A percentile compares a stretch with the other conserved stretches of the same genome.
Conservation (phyloP, 1,140 invertebrate genomes). For the Aphelenchoides avenae region DNA sequence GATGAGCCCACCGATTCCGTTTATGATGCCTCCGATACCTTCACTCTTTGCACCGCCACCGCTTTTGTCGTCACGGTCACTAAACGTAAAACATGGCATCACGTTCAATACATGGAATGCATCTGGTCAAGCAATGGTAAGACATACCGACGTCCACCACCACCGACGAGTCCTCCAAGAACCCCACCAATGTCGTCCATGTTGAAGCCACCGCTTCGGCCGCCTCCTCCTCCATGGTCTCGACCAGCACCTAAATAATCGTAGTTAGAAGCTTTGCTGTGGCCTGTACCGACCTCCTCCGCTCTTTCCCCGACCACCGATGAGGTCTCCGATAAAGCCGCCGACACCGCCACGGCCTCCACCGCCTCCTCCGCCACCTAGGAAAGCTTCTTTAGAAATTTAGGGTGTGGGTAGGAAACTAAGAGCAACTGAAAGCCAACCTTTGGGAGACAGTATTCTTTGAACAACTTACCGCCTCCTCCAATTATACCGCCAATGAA, state of each 20-base stretch:
- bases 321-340: slow-evolving; percentile 16
- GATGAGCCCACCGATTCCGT: slow-evolving; percentile 29
- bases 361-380: slow-evolving; percentile 31
- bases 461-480: slow-evolving; percentile 15
- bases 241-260: slow-evolving; percentile 18
- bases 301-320: slow-evolving; percentile 22
- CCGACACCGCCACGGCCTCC: slow-evolving; percentile 26
- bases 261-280: neutral
- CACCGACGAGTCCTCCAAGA: slow-evolving; percentile 22
- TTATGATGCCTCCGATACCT: slow-evolving; percentile 24
- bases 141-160: neutral
- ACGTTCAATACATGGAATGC: neutral
- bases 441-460: too few relatives aligned
- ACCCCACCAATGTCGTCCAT: slow-evolving; percentile 33
- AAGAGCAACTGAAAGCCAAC: too few relatives aligned
- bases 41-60: slow-evolving; percentile 35
- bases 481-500: slow-evolving; percentile 39
- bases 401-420: too few relatives aligned
- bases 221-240: slow-evolving; percentile 21
- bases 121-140: neutral
- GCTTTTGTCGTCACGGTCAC: slow-evolving; percentile 20
- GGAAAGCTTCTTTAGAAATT: slow-evolving; percentile 18
- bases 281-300: slow-evolving; percentile 18
- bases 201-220: slow-evolving; percentile 24
- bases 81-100: slow-evolving; percentile 5